Evolutionary conservation across 2,888 invertebrate genomes (phyloP).

Genomic region (Esperia sulphurella): DNA sequence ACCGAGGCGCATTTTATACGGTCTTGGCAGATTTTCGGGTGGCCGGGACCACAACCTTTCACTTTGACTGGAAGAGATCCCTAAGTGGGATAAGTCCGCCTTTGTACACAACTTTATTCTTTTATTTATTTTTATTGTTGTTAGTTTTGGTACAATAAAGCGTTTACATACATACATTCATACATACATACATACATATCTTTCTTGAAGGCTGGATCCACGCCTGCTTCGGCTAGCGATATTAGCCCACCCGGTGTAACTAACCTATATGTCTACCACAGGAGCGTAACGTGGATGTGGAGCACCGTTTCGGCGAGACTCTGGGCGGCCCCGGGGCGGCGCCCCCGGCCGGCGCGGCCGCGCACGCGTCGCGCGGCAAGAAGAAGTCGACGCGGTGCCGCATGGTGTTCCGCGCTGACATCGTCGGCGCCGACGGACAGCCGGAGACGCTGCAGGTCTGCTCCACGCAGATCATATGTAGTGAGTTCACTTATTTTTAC

Average conservation of each 20-base stretch:
- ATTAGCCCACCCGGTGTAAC: not conserved
- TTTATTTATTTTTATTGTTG: too few relatives aligned
- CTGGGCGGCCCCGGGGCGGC: conserved; percentile 70
- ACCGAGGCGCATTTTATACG: too few relatives aligned
- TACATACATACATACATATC: too few relatives aligned
- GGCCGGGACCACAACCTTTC: too few relatives aligned
- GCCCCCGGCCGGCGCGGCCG: conserved; percentile 19
- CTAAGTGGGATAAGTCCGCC: too few relatives aligned
- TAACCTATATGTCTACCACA: conserved; percentile 23
- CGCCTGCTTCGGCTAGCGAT: too few relatives aligned
- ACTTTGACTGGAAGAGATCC: too few relatives aligned
- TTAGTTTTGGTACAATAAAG: too few relatives aligned
- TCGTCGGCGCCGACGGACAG: conserved; percentile 87
- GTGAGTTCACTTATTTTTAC: conserved; percentile 78
- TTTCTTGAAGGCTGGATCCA: too few relatives aligned
- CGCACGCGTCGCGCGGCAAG: conserved; percentile 84
- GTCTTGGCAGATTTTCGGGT: too few relatives aligned
- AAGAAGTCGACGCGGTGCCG: conserved; percentile 97
- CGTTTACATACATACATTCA: too few relatives aligned
- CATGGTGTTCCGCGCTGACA: conserved; percentile 94
- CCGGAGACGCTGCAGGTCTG: conserved; percentile 92
- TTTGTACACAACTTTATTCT: too few relatives aligned
- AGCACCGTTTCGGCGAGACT: conserved; percentile 88
- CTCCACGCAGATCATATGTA: conserved; percentile 95
- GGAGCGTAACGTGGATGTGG: conserved; percentile 96